phyloP scores from a whole-genome alignment of 53 echinoderm and acorn worm genomes.

The Zoroaster sp. region DNA sequence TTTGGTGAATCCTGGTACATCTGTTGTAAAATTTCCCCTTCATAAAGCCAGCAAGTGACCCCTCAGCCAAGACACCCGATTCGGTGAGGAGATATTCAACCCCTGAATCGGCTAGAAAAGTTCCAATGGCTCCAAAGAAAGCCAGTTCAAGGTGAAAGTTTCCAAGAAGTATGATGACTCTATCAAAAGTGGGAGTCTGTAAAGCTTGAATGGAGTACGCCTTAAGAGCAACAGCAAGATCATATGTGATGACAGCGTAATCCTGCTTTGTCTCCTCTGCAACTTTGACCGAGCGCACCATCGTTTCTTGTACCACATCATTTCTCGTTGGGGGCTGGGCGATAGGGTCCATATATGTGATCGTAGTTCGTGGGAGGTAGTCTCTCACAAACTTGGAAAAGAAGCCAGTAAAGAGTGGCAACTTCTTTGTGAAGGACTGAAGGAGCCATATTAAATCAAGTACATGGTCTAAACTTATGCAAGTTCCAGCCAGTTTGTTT shows the following conservation, averaged over 20 bases:
- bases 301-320: slow-evolving; percentile 75
- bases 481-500: no score
- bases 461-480: no score
- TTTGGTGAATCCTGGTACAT: slow-evolving; percentile 60
- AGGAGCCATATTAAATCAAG: neutral
- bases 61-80: slow-evolving; percentile 60
- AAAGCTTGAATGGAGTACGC: slow-evolving; percentile 70
- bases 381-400: slow-evolving; percentile 56
- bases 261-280: slow-evolving; percentile 50
- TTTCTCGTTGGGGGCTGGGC: slow-evolving; percentile 65
- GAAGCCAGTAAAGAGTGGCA: slow-evolving; percentile 65
- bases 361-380: slow-evolving; percentile 26
- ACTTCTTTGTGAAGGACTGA: slow-evolving; percentile 29
- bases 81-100: slow-evolving; percentile 55
- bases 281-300: slow-evolving; percentile 40
- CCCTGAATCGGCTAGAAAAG: slow-evolving; percentile 60
- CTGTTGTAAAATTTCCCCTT: slow-evolving; percentile 65
- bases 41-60: slow-evolving; percentile 61
- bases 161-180: slow-evolving; percentile 60
- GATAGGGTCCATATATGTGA: slow-evolving; percentile 67
- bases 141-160: slow-evolving; percentile 68
- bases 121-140: slow-evolving; percentile 65
- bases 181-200: slow-evolving; percentile 62
- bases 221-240: slow-evolving; percentile 69
- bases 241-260: slow-evolving; percentile 61